These are phyloP conservation scores for Cervus canadensis DNA, from an alignment of 2,113 vertebrate genomes.

Conservation along the genomic window DNA sequence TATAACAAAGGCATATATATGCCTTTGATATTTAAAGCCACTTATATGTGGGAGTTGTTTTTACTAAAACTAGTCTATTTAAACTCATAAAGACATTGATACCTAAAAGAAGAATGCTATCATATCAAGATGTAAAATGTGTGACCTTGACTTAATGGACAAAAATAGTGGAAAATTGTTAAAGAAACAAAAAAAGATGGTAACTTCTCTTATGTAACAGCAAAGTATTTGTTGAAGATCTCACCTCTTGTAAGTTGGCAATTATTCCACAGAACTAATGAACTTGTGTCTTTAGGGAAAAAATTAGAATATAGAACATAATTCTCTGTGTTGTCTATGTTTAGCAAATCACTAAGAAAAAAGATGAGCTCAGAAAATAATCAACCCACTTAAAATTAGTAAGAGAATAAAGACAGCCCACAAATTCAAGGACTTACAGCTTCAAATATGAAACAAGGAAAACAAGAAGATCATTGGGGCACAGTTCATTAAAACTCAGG, in stretches of 20 bases:
- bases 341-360: neutral
- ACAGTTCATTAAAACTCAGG: neutral
- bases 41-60: neutral
- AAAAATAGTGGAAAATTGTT: neutral
- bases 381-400: neutral
- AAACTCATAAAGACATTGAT: neutral
- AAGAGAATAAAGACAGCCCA: neutral
- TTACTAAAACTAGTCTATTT: neutral
- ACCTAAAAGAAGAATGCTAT: neutral
- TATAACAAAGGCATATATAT: neutral
- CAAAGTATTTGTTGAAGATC: neutral
- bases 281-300: neutral
- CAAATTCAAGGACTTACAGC: neutral
- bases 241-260: neutral
- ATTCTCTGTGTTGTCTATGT: neutral
- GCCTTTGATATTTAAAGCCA: neutral
- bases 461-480: neutral
- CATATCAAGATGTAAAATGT: neutral
- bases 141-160: neutral
- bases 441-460: neutral
- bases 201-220: neutral
- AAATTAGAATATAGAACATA: neutral
- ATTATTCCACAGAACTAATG: neutral
- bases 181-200: neutral
- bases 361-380: conserved; percentile 13